These are phyloP conservation scores for Anguilla obscura DNA, from an alignment of 2,797 vertebrate species.

Conservation along the genomic window DNA sequence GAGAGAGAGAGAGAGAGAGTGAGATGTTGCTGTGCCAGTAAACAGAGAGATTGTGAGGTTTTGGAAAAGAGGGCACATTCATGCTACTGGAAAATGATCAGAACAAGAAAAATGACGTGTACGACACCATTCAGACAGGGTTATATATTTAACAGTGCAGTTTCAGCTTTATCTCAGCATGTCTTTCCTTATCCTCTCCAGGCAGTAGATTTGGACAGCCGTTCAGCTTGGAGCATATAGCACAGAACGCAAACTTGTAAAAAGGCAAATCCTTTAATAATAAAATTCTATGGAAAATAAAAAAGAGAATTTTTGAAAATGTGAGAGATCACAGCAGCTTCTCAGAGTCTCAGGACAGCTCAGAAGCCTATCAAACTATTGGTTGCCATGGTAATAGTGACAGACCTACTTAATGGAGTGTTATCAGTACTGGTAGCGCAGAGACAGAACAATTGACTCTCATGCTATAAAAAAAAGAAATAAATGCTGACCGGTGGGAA, in stretches of 20 bases:
- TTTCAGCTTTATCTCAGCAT: neutral
- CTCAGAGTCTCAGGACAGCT: neutral
- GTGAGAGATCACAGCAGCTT: neutral
- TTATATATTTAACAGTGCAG: constrained; percentile 13
- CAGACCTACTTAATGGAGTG: neutral
- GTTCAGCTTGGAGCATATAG: neutral
- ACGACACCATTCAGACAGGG: neutral
- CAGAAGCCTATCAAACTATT: neutral
- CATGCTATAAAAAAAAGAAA: constrained; percentile 19
- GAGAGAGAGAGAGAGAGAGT: too few relatives aligned
- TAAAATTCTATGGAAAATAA: neutral
- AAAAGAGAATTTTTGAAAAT: constrained; percentile 17
- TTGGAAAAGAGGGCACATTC: neutral
- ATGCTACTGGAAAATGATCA: neutral
- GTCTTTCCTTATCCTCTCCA: neutral
- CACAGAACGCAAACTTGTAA: neutral
- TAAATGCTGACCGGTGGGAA: neutral
- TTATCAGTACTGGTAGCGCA: neutral
- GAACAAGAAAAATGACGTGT: neutral
- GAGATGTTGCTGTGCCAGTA: too few relatives aligned
- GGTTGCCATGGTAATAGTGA: constrained; percentile 32
- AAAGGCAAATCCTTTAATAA: neutral
- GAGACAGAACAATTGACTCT: constrained; percentile 19
- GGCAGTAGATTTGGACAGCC: neutral
- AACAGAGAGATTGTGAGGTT: neutral